Percentiles rank a stretch among this genome's conserved stretches.
Conservation (phyloP, 2,797 vertebrate genomes). For the Vespertilio murinus region DNA sequence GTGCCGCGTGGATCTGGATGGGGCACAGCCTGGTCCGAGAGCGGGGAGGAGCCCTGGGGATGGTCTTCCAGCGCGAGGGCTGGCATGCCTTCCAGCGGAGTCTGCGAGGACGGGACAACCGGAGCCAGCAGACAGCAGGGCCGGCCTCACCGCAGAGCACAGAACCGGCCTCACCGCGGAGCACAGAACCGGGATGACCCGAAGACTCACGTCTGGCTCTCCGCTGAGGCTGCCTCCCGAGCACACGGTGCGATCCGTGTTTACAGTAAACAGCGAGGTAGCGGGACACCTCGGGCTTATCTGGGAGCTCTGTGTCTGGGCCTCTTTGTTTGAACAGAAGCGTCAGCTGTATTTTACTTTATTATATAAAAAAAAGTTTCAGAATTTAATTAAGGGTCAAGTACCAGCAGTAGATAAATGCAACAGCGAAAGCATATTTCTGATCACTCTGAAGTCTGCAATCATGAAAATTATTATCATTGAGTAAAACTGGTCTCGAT, state of each 20-base stretch:
- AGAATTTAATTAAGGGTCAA: constrained; percentile 91
- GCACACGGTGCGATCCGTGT: constrained; percentile 70
- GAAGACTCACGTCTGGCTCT: constrained; percentile 51
- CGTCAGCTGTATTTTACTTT: constrained; percentile 92
- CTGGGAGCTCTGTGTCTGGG: constrained; percentile 84
- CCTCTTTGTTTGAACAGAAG: constrained; percentile 86
- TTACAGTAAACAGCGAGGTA: constrained; percentile 83
- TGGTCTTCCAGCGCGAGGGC: constrained; percentile 70
- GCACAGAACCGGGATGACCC: constrained; percentile 69
- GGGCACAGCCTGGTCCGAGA: neutral
- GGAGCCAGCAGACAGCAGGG: constrained; percentile 72
- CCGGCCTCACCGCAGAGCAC: constrained; percentile 66
- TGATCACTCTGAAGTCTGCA: constrained; percentile 91
- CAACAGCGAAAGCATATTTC: constrained; percentile 89
- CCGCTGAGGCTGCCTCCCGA: constrained; percentile 78
- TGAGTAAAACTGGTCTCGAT: constrained; percentile 91
- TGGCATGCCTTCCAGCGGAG: constrained; percentile 68
- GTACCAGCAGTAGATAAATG: constrained; percentile 89
- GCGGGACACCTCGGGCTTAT: constrained; percentile 86
- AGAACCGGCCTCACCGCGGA: constrained; percentile 71
- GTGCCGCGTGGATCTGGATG: neutral
- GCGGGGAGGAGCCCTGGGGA: constrained; percentile 48
- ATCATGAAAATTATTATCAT: constrained; percentile 97
- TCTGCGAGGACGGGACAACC: constrained; percentile 76
- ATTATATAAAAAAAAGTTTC: constrained; percentile 91